These are phyloP conservation scores for Cyanoramphus novaezelandiae DNA, from an alignment of 2,113 vertebrate genomes.

Conservation along the genomic window DNA sequence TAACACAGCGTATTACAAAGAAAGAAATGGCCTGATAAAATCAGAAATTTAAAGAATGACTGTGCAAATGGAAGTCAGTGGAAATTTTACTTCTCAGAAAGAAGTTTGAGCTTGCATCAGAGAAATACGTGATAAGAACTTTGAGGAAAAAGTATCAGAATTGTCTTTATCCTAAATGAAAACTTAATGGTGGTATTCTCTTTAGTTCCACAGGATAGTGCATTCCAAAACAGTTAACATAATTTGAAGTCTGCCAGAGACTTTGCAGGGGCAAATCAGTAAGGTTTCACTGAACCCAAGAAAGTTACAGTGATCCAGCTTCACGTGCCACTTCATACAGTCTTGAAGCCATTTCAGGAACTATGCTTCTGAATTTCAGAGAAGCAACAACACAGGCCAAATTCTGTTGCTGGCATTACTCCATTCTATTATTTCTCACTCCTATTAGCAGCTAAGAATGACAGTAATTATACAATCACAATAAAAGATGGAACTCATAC, in stretches of 20 bases:
- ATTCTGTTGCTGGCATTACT: background rate
- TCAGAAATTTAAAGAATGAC: background rate
- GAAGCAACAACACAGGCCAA: background rate
- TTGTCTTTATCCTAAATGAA: background rate
- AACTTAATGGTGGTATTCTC: background rate
- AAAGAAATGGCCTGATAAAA: background rate
- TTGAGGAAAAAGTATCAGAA: background rate
- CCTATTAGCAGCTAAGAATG: background rate
- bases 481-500: background rate
- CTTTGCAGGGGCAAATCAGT: background rate
- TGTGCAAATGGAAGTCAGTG: background rate
- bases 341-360: background rate
- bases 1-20: background rate
- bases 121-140: background rate
- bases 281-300: background rate
- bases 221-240: background rate
- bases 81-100: background rate
- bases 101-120: background rate
- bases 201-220: background rate
- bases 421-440: background rate
- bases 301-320: background rate
- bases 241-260: background rate
- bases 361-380: background rate
- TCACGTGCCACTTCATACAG: rapidly evolving
- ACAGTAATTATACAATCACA: background rate